Evolutionary conservation across 2,797 vertebrate genomes (phyloP).

Genomic region (Pteropus rufus): DNA sequence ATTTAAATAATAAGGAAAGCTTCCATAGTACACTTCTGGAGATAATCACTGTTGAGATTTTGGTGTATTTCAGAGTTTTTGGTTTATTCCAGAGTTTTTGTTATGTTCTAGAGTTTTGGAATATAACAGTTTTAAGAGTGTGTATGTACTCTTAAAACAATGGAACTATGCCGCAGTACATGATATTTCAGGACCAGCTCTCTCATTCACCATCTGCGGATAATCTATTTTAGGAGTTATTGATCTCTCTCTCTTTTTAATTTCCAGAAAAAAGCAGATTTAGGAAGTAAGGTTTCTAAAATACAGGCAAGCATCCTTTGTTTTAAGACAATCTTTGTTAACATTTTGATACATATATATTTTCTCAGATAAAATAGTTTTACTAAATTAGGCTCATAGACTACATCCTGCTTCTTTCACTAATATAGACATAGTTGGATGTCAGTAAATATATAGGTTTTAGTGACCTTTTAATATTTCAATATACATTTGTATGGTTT

Average conservation of each 20-base stretch:
- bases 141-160: background rate
- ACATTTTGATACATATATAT: background rate
- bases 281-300: background rate
- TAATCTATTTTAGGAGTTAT: background rate
- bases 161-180: background rate
- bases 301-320: background rate
- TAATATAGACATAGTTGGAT: background rate
- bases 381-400: background rate
- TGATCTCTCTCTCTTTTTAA: background rate
- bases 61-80: background rate
- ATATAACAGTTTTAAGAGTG: background rate
- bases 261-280: background rate
- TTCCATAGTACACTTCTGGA: background rate
- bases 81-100: background rate
- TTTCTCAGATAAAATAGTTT: background rate
- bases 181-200: background rate
- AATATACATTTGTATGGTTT: background rate
- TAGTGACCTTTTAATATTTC: background rate
- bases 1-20: background rate
- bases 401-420: background rate
- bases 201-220: background rate
- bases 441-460: background rate
- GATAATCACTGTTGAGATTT: background rate
- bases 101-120: background rate
- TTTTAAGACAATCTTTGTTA: background rate